Evolutionary conservation across 2,888 invertebrate species (phyloP).

Genomic region (Pheosia gnoma): DNA sequence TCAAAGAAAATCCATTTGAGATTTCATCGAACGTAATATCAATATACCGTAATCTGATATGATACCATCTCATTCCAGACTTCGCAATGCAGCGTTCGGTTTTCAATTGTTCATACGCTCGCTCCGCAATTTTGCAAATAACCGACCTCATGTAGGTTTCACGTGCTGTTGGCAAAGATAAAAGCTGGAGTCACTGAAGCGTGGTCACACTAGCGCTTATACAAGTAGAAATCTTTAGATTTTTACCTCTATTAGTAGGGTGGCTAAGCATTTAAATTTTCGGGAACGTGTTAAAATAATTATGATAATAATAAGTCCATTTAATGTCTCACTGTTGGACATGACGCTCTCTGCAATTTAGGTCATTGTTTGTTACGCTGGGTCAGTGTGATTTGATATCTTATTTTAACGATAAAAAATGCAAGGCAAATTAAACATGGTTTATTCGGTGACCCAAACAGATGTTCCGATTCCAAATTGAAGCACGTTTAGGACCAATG

Average conservation of each 20-base stretch:
- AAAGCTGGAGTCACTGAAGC: constrained; percentile 41
- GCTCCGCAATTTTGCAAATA: constrained; percentile 50
- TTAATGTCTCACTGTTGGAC: no score
- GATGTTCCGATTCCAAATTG: no score
- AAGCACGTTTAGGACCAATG: no score
- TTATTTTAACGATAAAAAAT: no score
- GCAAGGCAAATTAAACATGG: no score
- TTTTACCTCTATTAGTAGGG: neutral
- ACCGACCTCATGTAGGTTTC: constrained; percentile 44
- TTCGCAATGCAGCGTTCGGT: constrained; percentile 24
- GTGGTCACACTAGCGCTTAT: constrained; percentile 13
- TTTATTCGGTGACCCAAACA: no score
- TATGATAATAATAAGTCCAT: no score
- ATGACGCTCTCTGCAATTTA: no score
- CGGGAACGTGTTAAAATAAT: no score
- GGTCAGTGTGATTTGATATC: no score
- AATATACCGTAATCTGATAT: constrained; percentile 9
- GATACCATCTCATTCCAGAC: constrained; percentile 16
- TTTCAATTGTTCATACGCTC: constrained; percentile 39
- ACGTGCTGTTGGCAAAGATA: constrained; percentile 49
- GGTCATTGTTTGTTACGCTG: no score
- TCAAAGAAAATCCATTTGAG: neutral
- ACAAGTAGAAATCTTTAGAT: constrained; percentile 12
- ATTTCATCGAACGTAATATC: neutral
- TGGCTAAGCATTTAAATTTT: neutral